phyloP scores from a whole-genome alignment of 2,888 invertebrate species.

The Cancer borealis region DNA sequence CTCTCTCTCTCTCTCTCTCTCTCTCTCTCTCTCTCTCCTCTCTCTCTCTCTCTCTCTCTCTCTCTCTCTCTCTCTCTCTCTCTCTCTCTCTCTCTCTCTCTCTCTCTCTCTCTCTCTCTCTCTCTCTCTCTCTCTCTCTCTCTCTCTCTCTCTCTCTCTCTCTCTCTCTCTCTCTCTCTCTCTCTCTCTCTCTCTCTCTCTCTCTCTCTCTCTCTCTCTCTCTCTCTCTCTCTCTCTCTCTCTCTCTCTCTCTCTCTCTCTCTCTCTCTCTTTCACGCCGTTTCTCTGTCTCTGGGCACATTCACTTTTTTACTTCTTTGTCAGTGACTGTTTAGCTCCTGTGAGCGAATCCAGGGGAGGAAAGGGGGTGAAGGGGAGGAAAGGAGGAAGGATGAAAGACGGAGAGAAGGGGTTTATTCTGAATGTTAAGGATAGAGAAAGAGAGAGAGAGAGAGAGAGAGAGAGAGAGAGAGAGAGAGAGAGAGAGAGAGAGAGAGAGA shows the following conservation, averaged over 20 bases:
- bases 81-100: not conserved
- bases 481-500: conserved; percentile 11
- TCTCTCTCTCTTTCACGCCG: not conserved
- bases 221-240: not conserved
- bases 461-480: conserved; percentile 8
- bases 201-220: conserved; percentile 36
- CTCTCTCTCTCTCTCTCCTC: too few species aligned
- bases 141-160: not conserved
- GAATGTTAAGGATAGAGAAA: not conserved
- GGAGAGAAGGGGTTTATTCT: not conserved
- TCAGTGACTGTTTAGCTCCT: not conserved
- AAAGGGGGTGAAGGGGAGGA: not conserved
- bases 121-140: not conserved
- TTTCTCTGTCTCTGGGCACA: conserved; percentile 11
- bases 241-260: not conserved
- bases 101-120: not conserved
- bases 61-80: not conserved
- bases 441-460: conserved; percentile 9
- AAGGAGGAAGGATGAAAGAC: not conserved
- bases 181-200: conserved; percentile 7
- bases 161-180: conserved; percentile 7
- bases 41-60: not conserved
- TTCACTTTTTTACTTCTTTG: not conserved
- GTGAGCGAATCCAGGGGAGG: not conserved
- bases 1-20: too few species aligned